Base-by-base conservation (phyloP, 2,797 vertebrate genomes). In the Alfaro cultratus region DNA sequence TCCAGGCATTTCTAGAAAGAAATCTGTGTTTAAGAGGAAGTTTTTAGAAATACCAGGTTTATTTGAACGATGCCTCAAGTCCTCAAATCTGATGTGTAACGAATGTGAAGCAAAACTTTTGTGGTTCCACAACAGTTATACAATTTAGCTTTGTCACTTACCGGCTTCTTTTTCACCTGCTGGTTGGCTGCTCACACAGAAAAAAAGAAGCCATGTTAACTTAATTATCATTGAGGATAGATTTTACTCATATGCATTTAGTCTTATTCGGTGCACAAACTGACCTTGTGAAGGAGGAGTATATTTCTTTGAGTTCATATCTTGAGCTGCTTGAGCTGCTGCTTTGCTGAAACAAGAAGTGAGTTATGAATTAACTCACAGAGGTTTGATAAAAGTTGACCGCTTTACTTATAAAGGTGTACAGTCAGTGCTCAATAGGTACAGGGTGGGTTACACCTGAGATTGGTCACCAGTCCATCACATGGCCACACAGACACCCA, bases 141-240 rank as follows among this genome's bases (percentile, higher is more conserved):
- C 47, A 72, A 74, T 43, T 43, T 45, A 83, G 1, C 5, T 79
- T 5, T 26, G 23, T 34, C 55, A 97, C 98, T 97, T 96, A 99
- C 98, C 95, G 97, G 98, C 96, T 98, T 99, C 96, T 99, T 99
- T 96, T 99, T 99, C 95, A 98, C 98, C 94, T 99, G 99, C 94
- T 99, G 97, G 96, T 94, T 95, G 85, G 94, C 94, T 95, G 85
- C 76, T 86, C 3, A 76, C 26, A 47, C 15, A 78, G 9, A 31
- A 68, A 83, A 95, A 88, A 16, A 23, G 4, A 29, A 7, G 4
- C 3, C 41, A 60, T 11, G n/a, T 86, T 76, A 83, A 57, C 34
- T 62, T 74, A 78, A 1, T 5, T 13, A 16, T 79, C 53, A 29
- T 26, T n/a, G 9, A 0, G 23, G 51, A 68, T 23, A 43, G 21